Conservation (phyloP, 1,140 invertebrate species). For the Leptoteleia sp. region DNA sequence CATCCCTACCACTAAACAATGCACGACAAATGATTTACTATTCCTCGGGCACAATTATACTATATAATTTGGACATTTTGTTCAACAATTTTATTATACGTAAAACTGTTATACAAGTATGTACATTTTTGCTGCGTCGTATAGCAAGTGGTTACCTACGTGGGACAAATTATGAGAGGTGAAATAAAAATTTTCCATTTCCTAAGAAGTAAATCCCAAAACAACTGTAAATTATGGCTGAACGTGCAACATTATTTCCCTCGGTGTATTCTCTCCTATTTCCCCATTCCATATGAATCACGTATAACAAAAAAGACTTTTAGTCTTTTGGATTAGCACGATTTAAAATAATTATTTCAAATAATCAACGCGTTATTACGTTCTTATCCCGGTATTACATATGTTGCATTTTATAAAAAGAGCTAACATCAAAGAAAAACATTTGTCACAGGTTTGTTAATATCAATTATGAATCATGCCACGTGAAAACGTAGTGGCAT, state of each 20-base stretch:
- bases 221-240: no score
- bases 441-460: constrained; percentile 18
- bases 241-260: no score
- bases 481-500: constrained; percentile 6
- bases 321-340: background rate
- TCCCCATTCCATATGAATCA: background rate
- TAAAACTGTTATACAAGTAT: background rate
- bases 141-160: no score
- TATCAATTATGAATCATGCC: constrained; percentile 23
- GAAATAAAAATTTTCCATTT: no score
- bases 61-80: constrained; percentile 16
- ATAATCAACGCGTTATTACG: background rate
- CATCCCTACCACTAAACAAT: constrained; percentile 19
- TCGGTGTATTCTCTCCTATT: no score
- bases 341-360: background rate
- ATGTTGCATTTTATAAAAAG: background rate
- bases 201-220: no score
- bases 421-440: constrained; percentile 16
- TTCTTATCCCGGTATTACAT: background rate
- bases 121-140: no score
- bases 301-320: background rate
- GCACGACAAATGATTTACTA: constrained; percentile 28
- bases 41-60: constrained; percentile 21
- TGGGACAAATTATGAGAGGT: no score
- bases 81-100: constrained; percentile 7